Evolutionary conservation across 1,140 invertebrate species (phyloP).

Genomic region (Trissolcus basalis): DNA sequence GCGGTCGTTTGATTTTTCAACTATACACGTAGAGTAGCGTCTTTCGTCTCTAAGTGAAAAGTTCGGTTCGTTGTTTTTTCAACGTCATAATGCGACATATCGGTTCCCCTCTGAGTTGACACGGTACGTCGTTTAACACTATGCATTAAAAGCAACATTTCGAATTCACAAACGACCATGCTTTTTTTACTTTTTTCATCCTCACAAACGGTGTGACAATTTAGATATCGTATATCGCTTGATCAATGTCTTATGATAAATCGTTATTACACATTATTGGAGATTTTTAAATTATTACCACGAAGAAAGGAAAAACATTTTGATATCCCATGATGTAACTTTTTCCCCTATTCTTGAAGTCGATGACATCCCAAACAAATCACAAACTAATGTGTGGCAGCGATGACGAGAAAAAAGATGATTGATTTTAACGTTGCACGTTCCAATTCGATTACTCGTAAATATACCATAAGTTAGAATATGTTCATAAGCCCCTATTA

Average conservation of each 20-base stretch:
- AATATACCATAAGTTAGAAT: constrained; percentile 2
- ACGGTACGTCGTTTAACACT: constrained; percentile 24
- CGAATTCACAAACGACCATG: too few species aligned
- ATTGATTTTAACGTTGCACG: constrained; percentile 10
- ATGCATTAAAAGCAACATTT: too few species aligned
- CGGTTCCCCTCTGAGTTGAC: constrained; percentile 36
- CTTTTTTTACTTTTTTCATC: not conserved
- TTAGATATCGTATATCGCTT: not conserved
- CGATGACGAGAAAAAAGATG: not conserved
- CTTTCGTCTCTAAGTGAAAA: constrained; percentile 56
- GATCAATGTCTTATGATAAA: too few species aligned
- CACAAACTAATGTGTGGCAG: too few species aligned
- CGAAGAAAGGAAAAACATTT: too few species aligned
- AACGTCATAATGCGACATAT: constrained; percentile 36
- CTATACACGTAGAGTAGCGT: constrained; percentile 5
- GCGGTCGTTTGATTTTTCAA: constrained; percentile 56
- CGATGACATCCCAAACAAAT: too few species aligned
- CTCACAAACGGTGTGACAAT: not conserved
- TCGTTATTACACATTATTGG: too few species aligned
- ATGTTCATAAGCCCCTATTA: too few species aligned
- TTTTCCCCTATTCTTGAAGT: too few species aligned
- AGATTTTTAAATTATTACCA: too few species aligned
- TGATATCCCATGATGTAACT: too few species aligned
- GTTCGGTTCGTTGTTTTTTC: constrained; percentile 59
- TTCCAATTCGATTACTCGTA: not conserved